Conservation (phyloP, 2,888 invertebrate species). For the Auanema sp. region DNA sequence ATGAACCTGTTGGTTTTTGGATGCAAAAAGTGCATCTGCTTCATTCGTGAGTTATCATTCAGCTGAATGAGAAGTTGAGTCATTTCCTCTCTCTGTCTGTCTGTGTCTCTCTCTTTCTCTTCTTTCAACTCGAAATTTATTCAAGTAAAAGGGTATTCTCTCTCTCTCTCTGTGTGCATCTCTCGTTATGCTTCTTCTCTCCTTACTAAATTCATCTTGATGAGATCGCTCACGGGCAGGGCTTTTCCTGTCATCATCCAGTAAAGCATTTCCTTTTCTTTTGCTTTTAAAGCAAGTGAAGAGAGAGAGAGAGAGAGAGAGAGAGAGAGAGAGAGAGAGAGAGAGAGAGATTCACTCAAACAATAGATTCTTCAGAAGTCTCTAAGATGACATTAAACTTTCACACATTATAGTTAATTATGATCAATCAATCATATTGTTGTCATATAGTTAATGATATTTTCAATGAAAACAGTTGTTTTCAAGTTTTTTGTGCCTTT, state of each 20-base stretch:
- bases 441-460: no score
- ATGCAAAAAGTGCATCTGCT: no score
- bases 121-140: background rate
- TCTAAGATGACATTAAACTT: no score
- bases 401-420: no score
- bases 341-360: no score
- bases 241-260: background rate
- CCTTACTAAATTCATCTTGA: background rate
- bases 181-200: background rate
- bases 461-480: no score
- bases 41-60: background rate
- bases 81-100: background rate
- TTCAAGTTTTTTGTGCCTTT: no score
- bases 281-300: conserved; percentile 20
- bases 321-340: background rate
- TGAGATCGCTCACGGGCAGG: background rate
- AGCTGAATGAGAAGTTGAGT: background rate
- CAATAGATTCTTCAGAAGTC: no score
- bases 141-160: background rate
- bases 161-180: background rate
- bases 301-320: conserved; percentile 12
- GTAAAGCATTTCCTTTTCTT: conserved; percentile 9
- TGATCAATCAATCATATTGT: no score
- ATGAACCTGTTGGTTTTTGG: no score
- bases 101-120: background rate